These are phyloP conservation scores for Serrognathus titanus DNA, from an alignment of 2,888 invertebrate genomes.

Conservation along the genomic window DNA sequence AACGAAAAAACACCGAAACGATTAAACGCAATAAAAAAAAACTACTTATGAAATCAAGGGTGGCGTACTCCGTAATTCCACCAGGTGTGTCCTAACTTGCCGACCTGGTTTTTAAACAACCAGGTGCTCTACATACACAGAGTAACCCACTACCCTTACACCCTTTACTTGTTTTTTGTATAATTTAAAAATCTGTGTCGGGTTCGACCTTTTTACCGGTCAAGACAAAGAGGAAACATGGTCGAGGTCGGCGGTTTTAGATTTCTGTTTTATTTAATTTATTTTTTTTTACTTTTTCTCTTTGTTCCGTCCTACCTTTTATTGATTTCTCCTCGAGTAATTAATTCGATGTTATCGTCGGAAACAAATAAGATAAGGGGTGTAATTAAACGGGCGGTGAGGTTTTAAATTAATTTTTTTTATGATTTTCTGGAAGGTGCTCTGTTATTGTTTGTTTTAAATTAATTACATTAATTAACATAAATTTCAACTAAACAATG, in stretches of 20 bases:
- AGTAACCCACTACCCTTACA: constrained; percentile 40
- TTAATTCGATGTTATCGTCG: constrained; percentile 12
- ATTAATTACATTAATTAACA: too few species aligned
- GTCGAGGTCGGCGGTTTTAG: neutral
- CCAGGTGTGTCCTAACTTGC: constrained; percentile 45
- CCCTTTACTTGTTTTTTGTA: constrained; percentile 33
- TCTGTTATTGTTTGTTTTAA: too few species aligned
- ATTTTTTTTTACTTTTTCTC: constrained; percentile 7
- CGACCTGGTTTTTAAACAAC: constrained; percentile 44
- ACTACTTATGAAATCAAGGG: constrained; percentile 27
- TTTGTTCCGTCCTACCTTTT: neutral
- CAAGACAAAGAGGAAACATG: constrained; percentile 34
- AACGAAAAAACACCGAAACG: constrained; percentile 18
- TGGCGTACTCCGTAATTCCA: constrained; percentile 19
- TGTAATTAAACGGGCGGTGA: too few species aligned
- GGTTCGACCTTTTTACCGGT: constrained; percentile 31
- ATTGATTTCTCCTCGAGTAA: neutral
- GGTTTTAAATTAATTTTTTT: too few species aligned
- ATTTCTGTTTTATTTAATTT: neutral
- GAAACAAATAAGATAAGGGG: too few species aligned
- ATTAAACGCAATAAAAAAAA: constrained; percentile 26
- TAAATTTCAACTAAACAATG: too few species aligned
- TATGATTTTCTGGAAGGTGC: too few species aligned
- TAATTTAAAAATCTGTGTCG: constrained; percentile 36
- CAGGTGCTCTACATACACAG: constrained; percentile 45